phyloP scores from a whole-genome alignment of 2,113 vertebrate species.

The Phaethon lepturus region DNA sequence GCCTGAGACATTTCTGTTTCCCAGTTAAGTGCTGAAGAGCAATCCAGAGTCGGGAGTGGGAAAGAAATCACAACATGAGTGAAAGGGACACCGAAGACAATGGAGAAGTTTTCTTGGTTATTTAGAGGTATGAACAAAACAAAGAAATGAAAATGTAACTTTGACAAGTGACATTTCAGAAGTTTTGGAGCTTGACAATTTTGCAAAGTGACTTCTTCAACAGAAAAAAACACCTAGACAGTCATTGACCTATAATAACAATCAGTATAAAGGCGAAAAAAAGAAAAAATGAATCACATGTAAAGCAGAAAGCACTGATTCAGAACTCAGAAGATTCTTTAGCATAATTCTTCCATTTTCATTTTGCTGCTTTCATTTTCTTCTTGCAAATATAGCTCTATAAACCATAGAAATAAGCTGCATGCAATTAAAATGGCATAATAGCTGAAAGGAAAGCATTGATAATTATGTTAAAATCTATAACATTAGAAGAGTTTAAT shows the following conservation, averaged over 20 bases:
- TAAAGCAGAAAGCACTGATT: conserved; percentile 73
- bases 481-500: conserved; percentile 66
- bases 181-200: not conserved
- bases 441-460: conserved; percentile 76
- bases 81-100: not conserved
- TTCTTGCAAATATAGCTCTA: conserved; percentile 72
- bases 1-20: not conserved
- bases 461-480: conserved; percentile 82
- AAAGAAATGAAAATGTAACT: not conserved
- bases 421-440: conserved; percentile 78
- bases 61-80: not conserved
- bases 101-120: not conserved
- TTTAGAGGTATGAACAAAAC: not conserved
- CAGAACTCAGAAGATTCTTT: conserved; percentile 74
- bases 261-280: conserved; percentile 40
- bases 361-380: conserved; percentile 74
- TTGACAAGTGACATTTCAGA: not conserved
- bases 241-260: not conserved
- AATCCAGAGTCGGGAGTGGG: rapidly evolving
- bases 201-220: conserved; percentile 33
- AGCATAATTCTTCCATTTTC: conserved; percentile 82
- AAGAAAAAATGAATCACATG: conserved; percentile 66
- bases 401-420: conserved; percentile 77
- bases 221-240: conserved; percentile 18
- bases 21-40: not conserved